These are phyloP conservation scores for Platyrinchus mystaceus DNA, from an alignment of 2,797 vertebrate species.

Conservation along the genomic window DNA sequence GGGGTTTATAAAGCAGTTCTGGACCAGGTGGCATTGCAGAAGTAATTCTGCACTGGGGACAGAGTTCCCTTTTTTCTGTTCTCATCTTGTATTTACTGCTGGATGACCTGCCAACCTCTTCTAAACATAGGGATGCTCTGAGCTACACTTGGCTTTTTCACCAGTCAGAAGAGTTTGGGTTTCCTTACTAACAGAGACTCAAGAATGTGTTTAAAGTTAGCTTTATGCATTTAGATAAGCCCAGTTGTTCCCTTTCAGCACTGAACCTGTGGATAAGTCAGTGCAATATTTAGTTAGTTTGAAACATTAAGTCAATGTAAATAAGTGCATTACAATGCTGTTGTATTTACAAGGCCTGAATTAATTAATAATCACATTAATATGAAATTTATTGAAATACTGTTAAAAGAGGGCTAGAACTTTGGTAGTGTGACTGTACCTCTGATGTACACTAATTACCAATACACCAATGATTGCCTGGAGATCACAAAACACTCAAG, in stretches of 20 bases:
- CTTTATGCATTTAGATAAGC: background rate
- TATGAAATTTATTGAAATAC: background rate
- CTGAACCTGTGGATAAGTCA: background rate
- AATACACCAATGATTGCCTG: background rate
- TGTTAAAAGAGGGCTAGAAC: background rate
- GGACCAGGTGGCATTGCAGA: slow-evolving; percentile 5
- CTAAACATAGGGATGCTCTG: background rate
- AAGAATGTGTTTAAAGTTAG: background rate
- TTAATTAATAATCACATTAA: background rate
- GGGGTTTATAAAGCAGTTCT: background rate
- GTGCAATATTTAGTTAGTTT: background rate
- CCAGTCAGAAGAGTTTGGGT: background rate
- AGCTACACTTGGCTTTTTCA: rapidly evolving
- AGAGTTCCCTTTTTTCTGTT: background rate
- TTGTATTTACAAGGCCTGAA: background rate
- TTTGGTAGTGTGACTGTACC: background rate
- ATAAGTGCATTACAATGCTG: background rate
- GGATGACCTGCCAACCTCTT: background rate
- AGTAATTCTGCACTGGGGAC: background rate
- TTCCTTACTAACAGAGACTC: background rate
- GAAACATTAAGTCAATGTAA: background rate
- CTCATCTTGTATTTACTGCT: background rate
- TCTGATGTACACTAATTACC: background rate
- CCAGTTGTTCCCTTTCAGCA: background rate
- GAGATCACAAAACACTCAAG: background rate